Conservation (phyloP, 2,888 invertebrate species). For the Philaethria dido region DNA sequence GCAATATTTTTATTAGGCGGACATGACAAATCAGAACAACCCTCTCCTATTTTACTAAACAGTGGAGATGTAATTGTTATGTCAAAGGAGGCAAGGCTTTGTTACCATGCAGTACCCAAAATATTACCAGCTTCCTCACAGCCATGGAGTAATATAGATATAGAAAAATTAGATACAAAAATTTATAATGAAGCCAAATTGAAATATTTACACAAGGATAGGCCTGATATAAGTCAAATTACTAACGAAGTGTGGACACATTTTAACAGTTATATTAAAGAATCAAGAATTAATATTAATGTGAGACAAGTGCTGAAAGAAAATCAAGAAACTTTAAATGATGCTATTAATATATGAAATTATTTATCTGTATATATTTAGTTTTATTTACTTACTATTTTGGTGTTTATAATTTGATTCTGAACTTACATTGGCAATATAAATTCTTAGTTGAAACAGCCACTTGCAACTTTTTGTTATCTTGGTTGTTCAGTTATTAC, state of each 20-base stretch:
- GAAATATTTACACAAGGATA: conserved; percentile 58
- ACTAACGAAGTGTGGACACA: conserved; percentile 74
- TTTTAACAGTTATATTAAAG: conserved; percentile 85
- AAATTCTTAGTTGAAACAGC: background rate
- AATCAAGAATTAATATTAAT: conserved; percentile 96
- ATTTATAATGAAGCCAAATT: conserved; percentile 44
- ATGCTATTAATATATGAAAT: conserved; percentile 49
- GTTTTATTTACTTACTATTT: conserved; percentile 2
- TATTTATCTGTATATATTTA: conserved; percentile 16
- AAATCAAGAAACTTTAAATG: conserved; percentile 76
- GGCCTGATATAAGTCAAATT: conserved; percentile 54
- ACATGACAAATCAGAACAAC: conserved; percentile 85
- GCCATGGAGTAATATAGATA: conserved; percentile 74
- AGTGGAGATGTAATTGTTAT: conserved; percentile 97
- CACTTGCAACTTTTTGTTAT: background rate
- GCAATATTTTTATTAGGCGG: conserved; percentile 98
- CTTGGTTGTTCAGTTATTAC: conserved; percentile 66
- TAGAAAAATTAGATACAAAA: conserved; percentile 36
- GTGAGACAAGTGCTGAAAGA: conserved; percentile 93
- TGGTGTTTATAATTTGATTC: background rate
- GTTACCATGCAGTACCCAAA: conserved; percentile 97
- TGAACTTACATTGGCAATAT: background rate
- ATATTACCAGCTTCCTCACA: conserved; percentile 83
- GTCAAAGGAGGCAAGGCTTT: conserved; percentile 92
- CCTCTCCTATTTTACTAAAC: conserved; percentile 88